Base-by-base conservation (phyloP, 2,113 vertebrate species). In the Dinomys branickii region DNA sequence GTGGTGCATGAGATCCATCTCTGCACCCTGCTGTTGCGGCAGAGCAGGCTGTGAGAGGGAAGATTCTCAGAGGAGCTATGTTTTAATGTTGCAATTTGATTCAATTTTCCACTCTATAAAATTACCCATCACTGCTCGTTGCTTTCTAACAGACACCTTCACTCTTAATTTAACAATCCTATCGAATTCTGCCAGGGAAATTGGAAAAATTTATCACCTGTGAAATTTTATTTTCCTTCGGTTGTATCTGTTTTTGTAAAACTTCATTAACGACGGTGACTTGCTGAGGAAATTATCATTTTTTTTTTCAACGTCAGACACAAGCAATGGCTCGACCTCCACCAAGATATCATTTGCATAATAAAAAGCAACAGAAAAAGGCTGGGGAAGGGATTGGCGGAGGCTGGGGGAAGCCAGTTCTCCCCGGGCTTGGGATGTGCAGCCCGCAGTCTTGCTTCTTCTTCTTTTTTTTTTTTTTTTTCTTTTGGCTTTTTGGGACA, bases 91-190 rank as follows among this genome's bases (percentile, higher is more conserved):
- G 99, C 99, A 99, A 99, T 99, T 99, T 99, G 99, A 99, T 99
- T 99, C 99, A 99, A 99, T 99, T 99, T 99, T 99, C 99, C 99
- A 99, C 99, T 99, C 99, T 99, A 99, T 99, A 99, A 99, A 99
- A 99, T 99, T 99, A 99, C 99, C 99, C 99, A 99, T 99, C 99
- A 99, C 98, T 98, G 98, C 98, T 98, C 98, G 98, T 98, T 99
- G 99, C 99, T 98, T 98, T 98, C 98, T 98, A 99, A 98, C 99
- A 99, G 99, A 99, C 99, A 99, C 99, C 98, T 99, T 99, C 99
- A 99, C 99, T 99, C 99, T 99, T 99, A 99, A 99, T 99, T 99
- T 99, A 99, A 99, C 99, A 99, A 99, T 99, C 99, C 99, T 99
- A 99, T 99, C 99, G 98, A 98, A 99, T 99, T 99, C 99, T 99